Conservation (phyloP, 2,797 vertebrate species). For the Peromyscus nudipes region DNA sequence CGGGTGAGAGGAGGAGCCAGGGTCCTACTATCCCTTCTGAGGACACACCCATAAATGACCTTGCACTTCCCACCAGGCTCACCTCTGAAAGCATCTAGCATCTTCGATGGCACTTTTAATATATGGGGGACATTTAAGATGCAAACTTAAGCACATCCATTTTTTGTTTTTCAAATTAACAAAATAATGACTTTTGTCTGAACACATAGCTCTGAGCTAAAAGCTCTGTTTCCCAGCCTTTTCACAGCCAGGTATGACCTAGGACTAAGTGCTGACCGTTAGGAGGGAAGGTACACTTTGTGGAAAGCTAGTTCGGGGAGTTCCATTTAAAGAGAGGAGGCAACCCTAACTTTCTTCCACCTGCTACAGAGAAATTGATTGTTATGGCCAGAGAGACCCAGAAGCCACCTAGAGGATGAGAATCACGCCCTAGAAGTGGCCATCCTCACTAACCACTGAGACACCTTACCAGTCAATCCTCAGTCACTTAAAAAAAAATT, state of each 20-base stretch:
- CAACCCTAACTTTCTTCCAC: slow-evolving; percentile 13
- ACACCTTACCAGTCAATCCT: neutral
- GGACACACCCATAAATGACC: neutral
- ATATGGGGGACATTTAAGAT: neutral
- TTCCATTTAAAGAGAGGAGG: neutral
- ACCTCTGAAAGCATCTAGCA: neutral
- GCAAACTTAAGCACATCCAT: neutral
- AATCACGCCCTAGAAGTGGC: neutral
- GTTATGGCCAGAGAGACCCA: neutral
- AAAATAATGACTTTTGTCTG: slow-evolving; percentile 37
- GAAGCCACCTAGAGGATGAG: neutral
- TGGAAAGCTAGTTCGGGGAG: neutral
- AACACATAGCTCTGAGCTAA: neutral
- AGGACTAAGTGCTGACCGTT: neutral
- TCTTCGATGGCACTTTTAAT: neutral
- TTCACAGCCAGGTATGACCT: neutral
- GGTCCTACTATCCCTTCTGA: neutral
- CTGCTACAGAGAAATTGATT: neutral
- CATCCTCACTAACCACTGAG: neutral
- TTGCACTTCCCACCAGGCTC: neutral
- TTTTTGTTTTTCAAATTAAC: slow-evolving; percentile 39
- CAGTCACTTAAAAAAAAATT: neutral
- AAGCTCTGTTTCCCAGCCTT: neutral
- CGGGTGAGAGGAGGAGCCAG: neutral
- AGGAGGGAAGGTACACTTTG: neutral